These are phyloP conservation scores for Dromaius novaehollandiae DNA, from an alignment of 2,113 vertebrate genomes.

Conservation along the genomic window DNA sequence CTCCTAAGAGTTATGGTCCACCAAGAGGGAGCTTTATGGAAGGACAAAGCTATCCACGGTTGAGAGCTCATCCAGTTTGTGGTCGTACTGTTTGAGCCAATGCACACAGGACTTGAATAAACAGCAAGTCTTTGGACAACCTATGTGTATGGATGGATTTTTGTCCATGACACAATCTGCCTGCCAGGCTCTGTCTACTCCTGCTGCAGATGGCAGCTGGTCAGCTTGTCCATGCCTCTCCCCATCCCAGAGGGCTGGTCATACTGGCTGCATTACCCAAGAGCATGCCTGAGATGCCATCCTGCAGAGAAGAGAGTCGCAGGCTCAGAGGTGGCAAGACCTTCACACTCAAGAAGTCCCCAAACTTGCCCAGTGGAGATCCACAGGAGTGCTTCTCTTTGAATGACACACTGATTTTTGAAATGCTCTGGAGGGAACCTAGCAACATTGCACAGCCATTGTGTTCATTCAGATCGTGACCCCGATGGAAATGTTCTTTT, in stretches of 20 bases:
- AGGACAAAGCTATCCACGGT: neutral
- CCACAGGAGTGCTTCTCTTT: neutral
- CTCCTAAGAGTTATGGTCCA: accelerated
- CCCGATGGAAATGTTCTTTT: conserved; percentile 43
- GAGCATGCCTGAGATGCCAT: neutral
- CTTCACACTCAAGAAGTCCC: neutral
- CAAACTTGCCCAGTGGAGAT: accelerated
- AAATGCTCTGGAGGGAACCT: neutral
- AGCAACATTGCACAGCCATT: conserved; percentile 17
- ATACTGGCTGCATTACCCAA: neutral
- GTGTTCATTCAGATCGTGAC: neutral
- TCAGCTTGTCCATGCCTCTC: neutral
- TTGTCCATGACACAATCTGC: neutral
- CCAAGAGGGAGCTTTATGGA: neutral
- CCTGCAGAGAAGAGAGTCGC: neutral
- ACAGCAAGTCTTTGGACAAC: neutral
- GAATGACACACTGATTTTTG: neutral
- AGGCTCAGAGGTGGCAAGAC: neutral
- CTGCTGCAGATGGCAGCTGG: neutral
- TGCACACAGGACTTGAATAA: neutral
- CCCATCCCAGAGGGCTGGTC: neutral
- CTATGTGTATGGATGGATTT: accelerated
- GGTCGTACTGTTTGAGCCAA: neutral
- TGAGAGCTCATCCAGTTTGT: neutral
- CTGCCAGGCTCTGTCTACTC: neutral